A percentile compares a stretch with the other conserved stretches of the same genome.
These are phyloP conservation scores for Chlorops oryzae DNA, from an alignment of 1,140 invertebrate species.

Conservation along the genomic window DNA sequence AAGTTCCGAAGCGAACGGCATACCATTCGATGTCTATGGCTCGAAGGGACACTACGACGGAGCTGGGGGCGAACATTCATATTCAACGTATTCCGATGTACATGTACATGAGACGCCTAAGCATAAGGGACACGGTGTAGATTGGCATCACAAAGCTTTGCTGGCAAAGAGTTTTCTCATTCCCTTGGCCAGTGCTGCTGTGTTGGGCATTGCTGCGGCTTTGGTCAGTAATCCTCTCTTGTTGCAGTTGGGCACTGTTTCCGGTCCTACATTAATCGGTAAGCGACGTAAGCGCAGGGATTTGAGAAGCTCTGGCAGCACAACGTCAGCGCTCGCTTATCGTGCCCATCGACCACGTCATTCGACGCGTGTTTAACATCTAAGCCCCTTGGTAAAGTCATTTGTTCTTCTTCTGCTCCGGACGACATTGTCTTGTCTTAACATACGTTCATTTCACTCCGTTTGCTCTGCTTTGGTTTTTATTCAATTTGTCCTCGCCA, in stretches of 20 bases:
- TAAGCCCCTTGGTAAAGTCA: too few relatives aligned
- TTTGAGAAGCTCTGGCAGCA: background rate
- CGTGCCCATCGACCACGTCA: slow-evolving; percentile 4
- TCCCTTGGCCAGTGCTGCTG: slow-evolving; percentile 68
- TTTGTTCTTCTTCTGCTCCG: too few relatives aligned
- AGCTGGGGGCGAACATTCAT: slow-evolving; percentile 29
- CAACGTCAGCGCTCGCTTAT: slow-evolving; percentile 12
- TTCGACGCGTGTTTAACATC: background rate
- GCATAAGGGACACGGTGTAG: slow-evolving; percentile 30
- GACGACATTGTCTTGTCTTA: too few relatives aligned
- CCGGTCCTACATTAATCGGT: slow-evolving; percentile 40
- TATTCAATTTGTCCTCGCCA: too few relatives aligned
- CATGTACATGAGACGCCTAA: slow-evolving; percentile 26
- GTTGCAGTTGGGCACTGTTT: slow-evolving; percentile 65
- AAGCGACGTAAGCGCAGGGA: slow-evolving; percentile 34
- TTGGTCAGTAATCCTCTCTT: slow-evolving; percentile 69
- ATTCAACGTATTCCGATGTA: slow-evolving; percentile 19
- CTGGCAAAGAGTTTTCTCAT: slow-evolving; percentile 58
- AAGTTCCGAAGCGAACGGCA: slow-evolving; percentile 20
- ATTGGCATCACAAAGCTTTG: slow-evolving; percentile 32
- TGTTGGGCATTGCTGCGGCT: slow-evolving; percentile 71
- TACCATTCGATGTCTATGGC: slow-evolving; percentile 39
- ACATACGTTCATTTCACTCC: too few relatives aligned
- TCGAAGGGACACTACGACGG: slow-evolving; percentile 19
- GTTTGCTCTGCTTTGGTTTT: too few relatives aligned